These are phyloP conservation scores for Bryconaethiops microstoma DNA, from an alignment of 2,797 vertebrate species.

Conservation along the genomic window DNA sequence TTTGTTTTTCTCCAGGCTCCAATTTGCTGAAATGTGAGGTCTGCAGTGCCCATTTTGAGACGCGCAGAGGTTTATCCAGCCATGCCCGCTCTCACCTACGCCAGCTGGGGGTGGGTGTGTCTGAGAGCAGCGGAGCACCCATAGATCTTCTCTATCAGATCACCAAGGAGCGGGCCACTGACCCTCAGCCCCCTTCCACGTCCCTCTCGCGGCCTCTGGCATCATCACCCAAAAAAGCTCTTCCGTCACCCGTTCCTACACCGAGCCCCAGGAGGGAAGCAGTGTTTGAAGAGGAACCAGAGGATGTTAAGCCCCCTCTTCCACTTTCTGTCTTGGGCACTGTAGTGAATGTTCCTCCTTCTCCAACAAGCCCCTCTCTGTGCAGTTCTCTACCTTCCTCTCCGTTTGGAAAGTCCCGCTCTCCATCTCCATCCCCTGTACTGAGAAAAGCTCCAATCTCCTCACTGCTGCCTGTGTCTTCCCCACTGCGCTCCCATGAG, in stretches of 20 bases:
- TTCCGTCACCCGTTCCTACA: constrained; percentile 25
- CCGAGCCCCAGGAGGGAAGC: constrained; percentile 59
- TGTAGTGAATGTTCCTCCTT: constrained; percentile 63
- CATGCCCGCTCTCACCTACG: constrained; percentile 84
- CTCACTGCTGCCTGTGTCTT: constrained; percentile 82
- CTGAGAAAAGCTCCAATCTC: constrained; percentile 88
- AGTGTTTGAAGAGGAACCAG: constrained; percentile 69
- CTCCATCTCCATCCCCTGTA: constrained; percentile 79
- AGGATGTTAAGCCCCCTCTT: constrained; percentile 65
- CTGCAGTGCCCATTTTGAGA: constrained; percentile 84
- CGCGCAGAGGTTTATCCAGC: constrained; percentile 83
- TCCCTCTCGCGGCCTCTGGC: constrained; percentile 50
- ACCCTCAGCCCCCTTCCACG: constrained; percentile 58
- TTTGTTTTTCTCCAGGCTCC: constrained; percentile 39
- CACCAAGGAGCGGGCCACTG: constrained; percentile 80
- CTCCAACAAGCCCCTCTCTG: constrained; percentile 69
- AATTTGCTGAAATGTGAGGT: constrained; percentile 80
- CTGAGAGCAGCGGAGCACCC: constrained; percentile 88
- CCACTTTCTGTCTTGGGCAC: constrained; percentile 69
- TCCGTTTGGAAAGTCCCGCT: constrained; percentile 67
- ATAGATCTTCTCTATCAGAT: constrained; percentile 89
- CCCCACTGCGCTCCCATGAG: constrained; percentile 83
- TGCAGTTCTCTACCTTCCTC: constrained; percentile 68
- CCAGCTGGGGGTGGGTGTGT: constrained; percentile 84
- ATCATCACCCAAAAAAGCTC: constrained; percentile 69